phyloP scores from a whole-genome alignment of 2,888 invertebrate species.

The Lasiommata megera region DNA sequence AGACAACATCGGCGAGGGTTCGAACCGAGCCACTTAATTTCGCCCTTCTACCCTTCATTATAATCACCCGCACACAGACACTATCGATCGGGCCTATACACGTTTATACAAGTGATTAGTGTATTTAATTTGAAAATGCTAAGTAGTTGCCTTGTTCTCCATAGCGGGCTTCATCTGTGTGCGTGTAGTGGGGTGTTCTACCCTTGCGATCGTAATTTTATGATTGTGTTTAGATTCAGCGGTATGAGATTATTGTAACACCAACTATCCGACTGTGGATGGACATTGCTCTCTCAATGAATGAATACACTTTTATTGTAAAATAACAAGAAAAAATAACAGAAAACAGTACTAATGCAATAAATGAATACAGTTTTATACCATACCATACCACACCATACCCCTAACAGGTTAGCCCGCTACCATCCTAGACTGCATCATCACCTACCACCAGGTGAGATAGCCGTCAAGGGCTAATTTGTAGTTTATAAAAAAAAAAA shows the following conservation, averaged over 20 bases:
- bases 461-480: no score
- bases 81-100: constrained; percentile 70
- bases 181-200: constrained; percentile 65
- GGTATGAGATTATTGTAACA: constrained; percentile 26
- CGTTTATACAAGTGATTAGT: constrained; percentile 80
- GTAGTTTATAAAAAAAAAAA: no score
- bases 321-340: no score
- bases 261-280: neutral
- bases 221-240: constrained; percentile 55
- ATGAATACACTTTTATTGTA: no score
- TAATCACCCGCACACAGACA: constrained; percentile 74
- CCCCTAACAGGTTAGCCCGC: no score
- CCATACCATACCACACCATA: no score
- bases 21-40: constrained; percentile 79
- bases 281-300: no score
- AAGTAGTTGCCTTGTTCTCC: constrained; percentile 79
- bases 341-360: no score
- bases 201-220: constrained; percentile 67
- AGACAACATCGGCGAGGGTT: constrained; percentile 72
- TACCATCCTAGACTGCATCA: no score
- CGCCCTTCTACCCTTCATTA: constrained; percentile 79
- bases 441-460: no score
- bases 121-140: constrained; percentile 82
- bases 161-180: constrained; percentile 53
- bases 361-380: no score